Evolutionary conservation across 2,888 invertebrate genomes (phyloP).

Genomic region (Callyntrura guangdongensis): DNA sequence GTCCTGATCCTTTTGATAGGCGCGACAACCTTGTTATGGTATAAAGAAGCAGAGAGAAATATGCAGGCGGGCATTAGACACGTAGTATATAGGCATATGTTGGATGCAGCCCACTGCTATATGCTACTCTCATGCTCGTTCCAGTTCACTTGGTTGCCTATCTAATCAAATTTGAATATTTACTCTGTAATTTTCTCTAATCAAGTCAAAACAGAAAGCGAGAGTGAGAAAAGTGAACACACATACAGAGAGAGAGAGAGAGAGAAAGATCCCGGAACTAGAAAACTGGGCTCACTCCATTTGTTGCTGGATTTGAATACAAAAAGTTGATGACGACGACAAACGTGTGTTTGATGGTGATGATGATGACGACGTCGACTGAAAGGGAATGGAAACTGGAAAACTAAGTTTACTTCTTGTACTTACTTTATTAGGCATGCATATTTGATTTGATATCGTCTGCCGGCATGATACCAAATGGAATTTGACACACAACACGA

Average conservation of each 20-base stretch:
- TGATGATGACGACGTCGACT: neutral
- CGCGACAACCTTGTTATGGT: constrained; percentile 34
- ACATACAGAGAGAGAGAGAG: neutral
- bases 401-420: constrained; percentile 34
- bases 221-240: neutral
- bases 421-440: neutral
- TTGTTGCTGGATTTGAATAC: constrained; percentile 11
- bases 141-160: constrained; percentile 49
- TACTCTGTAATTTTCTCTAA: constrained; percentile 56
- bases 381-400: neutral
- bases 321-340: neutral
- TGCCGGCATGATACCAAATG: constrained; percentile 11
- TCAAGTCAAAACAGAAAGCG: constrained; percentile 49
- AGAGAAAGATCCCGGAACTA: neutral
- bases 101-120: too few species aligned
- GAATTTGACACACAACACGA: constrained; percentile 9
- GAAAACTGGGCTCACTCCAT: neutral
- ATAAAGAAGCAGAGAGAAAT: neutral
- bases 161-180: constrained; percentile 55
- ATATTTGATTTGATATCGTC: constrained; percentile 45
- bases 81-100: neutral
- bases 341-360: constrained; percentile 18
- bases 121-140: neutral
- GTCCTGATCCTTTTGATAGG: constrained; percentile 47
- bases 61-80: neutral